Evolutionary conservation across 2,113 vertebrate genomes (phyloP), one percentile per base, ranked within the genome.

Genomic region (Psilopsiagon aurifrons): DNA sequence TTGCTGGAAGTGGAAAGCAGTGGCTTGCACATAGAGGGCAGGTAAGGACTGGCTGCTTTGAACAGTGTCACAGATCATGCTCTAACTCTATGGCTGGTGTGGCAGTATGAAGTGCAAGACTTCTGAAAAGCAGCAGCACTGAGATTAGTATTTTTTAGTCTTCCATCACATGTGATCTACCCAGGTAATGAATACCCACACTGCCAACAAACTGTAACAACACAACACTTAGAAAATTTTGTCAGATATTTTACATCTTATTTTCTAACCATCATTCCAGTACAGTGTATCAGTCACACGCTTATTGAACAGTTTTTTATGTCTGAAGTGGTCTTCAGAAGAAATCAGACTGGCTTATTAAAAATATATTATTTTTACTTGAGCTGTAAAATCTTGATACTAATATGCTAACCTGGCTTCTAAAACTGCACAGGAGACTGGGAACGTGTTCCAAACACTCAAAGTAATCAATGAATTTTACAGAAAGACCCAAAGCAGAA

Each of bases 401-500:
- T 52, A 33, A 33, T 27, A 46, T 31, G 76, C 27, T n/a, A 59
- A 54, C 24, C 47, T 52, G 46, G 33, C 46, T 96, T 93, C 49
- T 83, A 46, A 88, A 75, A 51, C 31, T 0, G 10, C 70, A 78
- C 6, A 83, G 60, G 20, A 74, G 46, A 85, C 81, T n/a, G 74
- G 13, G 28, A 80, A 85, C 37, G 28, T 52, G 27, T 85, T 88
- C 46, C 79, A 75, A 87, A 66, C 39, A 76, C 49, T 47, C 83
- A 89, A 92, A 97, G 94, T 68, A 96, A 94, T 78, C 68, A 96
- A 97, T 94, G 64, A 68, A 54, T 60, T 31, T 84, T 85, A 86
- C 69, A 95, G 77, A 69, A 77, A 67, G 83, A 83, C 51, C 8
- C 22, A 37, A 83, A 84, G 57, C 70, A 79, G 23, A 82, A 88